Percentiles rank a stretch among this genome's conserved stretches.
These are phyloP conservation scores for Tortricodes alternella DNA, from an alignment of 2,888 invertebrate species.

Conservation along the genomic window DNA sequence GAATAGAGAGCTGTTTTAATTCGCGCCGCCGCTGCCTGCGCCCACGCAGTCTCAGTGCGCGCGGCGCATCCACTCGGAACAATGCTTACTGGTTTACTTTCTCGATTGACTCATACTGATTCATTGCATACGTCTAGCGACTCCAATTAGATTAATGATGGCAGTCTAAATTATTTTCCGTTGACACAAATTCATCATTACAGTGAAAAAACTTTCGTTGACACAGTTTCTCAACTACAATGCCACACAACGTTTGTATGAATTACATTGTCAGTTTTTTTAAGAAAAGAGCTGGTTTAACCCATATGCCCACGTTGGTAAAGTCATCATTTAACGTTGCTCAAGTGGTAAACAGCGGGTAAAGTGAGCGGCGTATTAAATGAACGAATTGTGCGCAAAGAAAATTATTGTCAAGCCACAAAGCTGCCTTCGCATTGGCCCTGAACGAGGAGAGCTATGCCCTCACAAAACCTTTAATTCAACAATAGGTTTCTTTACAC, in stretches of 20 bases:
- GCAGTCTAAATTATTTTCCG: slow-evolving; percentile 56
- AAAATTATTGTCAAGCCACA: slow-evolving; percentile 47
- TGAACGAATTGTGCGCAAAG: slow-evolving; percentile 41
- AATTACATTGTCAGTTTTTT: slow-evolving; percentile 16
- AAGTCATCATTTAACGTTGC: slow-evolving; percentile 20
- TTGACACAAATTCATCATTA: slow-evolving; percentile 52
- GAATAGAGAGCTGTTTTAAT: slow-evolving; percentile 82
- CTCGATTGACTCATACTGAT: slow-evolving; percentile 80
- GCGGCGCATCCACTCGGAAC: slow-evolving; percentile 80
- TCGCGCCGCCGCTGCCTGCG: slow-evolving; percentile 69
- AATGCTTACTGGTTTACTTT: slow-evolving; percentile 82
- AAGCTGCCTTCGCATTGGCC: slow-evolving; percentile 50
- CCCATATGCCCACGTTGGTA: neutral
- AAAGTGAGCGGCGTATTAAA: slow-evolving; percentile 35
- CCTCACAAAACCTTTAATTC: slow-evolving; percentile 50
- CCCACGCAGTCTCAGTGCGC: slow-evolving; percentile 69
- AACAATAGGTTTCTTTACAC: slow-evolving; percentile 57
- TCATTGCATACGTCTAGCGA: slow-evolving; percentile 72
- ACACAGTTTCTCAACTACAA: slow-evolving; percentile 34
- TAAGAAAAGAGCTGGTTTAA: slow-evolving; percentile 8
- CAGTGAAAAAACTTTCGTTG: slow-evolving; percentile 59
- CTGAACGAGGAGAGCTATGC: slow-evolving; percentile 49
- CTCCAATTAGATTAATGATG: slow-evolving; percentile 74
- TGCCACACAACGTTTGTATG: slow-evolving; percentile 4
- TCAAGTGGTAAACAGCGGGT: slow-evolving; percentile 14